phyloP scores from a whole-genome alignment of 2,113 vertebrate genomes.

The Plestiodon gilberti region DNA sequence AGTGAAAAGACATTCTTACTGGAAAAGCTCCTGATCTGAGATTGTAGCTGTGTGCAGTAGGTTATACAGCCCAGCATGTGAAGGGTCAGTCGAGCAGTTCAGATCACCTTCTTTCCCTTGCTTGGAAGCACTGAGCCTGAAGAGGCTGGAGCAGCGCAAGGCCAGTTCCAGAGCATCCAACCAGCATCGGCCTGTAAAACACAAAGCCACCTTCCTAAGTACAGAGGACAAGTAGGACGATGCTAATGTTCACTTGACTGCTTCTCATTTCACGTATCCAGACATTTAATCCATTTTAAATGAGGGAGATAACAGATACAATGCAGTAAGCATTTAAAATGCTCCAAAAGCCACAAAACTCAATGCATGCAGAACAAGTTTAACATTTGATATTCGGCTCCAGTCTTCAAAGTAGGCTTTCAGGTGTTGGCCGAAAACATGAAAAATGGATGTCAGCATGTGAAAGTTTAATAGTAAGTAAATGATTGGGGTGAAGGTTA shows the following conservation, averaged over 20 bases:
- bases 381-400: neutral
- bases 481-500: no score
- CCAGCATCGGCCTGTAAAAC: constrained; percentile 92
- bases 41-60: constrained; percentile 80
- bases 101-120: constrained; percentile 84
- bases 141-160: constrained; percentile 92
- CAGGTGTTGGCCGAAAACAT: neutral
- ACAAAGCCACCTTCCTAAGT: constrained; percentile 17
- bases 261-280: constrained; percentile 30
- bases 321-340: neutral
- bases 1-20: constrained; percentile 77
- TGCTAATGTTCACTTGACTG: neutral
- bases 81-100: constrained; percentile 79
- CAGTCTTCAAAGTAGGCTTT: no score
- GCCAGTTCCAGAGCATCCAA: constrained; percentile 95
- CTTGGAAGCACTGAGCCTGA: constrained; percentile 85
- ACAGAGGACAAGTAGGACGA: neutral
- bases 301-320: neutral
- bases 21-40: constrained; percentile 86
- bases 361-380: neutral
- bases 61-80: constrained; percentile 80
- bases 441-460: neutral
- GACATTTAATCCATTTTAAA: constrained; percentile 7
- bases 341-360: neutral
- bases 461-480: neutral